These are phyloP conservation scores for Sebastes oblongus DNA, from an alignment of 2,797 vertebrate species.

Conservation along the genomic window DNA sequence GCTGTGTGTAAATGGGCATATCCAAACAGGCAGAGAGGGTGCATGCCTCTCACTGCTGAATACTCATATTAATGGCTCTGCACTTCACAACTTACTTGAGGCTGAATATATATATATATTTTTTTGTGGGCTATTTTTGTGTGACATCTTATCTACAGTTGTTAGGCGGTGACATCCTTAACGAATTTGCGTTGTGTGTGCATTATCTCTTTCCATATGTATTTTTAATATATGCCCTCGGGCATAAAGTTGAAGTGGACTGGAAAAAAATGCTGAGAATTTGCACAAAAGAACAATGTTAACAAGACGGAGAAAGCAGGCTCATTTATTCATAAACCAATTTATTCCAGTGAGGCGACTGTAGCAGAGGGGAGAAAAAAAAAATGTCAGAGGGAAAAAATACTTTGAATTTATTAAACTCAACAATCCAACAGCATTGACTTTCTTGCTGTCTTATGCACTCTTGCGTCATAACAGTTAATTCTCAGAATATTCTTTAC, in stretches of 20 bases:
- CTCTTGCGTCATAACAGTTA: constrained; percentile 67
- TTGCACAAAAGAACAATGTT: constrained; percentile 87
- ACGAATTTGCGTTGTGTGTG: constrained; percentile 82
- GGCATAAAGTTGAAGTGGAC: constrained; percentile 87
- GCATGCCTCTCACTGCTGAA: constrained; percentile 59
- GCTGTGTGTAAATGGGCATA: constrained; percentile 68
- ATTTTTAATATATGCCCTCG: constrained; percentile 87
- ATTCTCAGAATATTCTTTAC: constrained; percentile 71
- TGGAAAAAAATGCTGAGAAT: constrained; percentile 78
- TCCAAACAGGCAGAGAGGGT: constrained; percentile 59
- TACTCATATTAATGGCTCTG: constrained; percentile 62
- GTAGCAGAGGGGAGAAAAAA: constrained; percentile 64
- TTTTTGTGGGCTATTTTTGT: constrained; percentile 65
- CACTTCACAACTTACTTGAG: constrained; percentile 58
- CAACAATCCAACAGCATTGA: constrained; percentile 70
- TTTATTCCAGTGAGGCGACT: constrained; percentile 85
- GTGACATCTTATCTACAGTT: constrained; percentile 73
- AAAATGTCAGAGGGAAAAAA: constrained; percentile 73
- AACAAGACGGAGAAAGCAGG: constrained; percentile 84
- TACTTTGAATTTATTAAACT: constrained; percentile 85
- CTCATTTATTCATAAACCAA: constrained; percentile 89
- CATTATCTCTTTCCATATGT: constrained; percentile 86
- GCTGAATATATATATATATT: constrained; percentile 55
- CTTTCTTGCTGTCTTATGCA: constrained; percentile 71
- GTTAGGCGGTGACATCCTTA: constrained; percentile 79